Base-by-base conservation (phyloP, 2,113 vertebrate species). In the Scalopus aquaticus region DNA sequence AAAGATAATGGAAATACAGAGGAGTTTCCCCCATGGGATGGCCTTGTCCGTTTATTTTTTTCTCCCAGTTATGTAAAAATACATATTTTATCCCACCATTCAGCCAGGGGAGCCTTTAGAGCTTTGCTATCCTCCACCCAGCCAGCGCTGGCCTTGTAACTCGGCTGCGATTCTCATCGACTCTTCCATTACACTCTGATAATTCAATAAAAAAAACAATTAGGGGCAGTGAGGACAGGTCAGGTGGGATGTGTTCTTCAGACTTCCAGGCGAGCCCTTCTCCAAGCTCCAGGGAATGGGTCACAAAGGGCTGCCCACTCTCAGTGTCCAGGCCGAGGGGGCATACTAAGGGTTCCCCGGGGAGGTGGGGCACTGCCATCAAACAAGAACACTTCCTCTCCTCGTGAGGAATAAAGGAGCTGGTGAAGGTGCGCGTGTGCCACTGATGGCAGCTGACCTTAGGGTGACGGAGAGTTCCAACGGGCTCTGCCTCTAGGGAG, bases 141-240 rank as follows among this genome's bases (percentile, higher is more conserved):
- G 93, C 87, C 90, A 92, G 67, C 62, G 54, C 39, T 90, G 84
- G 92, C 95, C 70, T 93, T 94, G 69, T n/a, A 95, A 82, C 84
- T 96, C 74, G 0, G 1, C 11, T 9, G 60, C 0, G 5, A 60
- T 65, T 77, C 72, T 84, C 64, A 93, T 91, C 42, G n/a, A 88
- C 85, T 96, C 94, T 85, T 90, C 95, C 95, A 95, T 95, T 96
- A 92, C 54, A 51, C 76, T 70, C 80, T 65, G 90, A 88, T 93
- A 95, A 97, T 95, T 97, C 97, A 93, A 96, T 97, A 96, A 95
- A 94, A 96, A 94, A 81, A 94, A 97, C 97, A 96, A 90, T 97
- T 96, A 96, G 88, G 88, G 93, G 77, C 87, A 65, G 72, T 6
- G 60, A 77, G 60, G 84, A 91, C 92, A 92, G 77, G 87, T 88